Evolutionary conservation across 2,888 invertebrate genomes (phyloP).

Genomic region (Drosophila ustulata): DNA sequence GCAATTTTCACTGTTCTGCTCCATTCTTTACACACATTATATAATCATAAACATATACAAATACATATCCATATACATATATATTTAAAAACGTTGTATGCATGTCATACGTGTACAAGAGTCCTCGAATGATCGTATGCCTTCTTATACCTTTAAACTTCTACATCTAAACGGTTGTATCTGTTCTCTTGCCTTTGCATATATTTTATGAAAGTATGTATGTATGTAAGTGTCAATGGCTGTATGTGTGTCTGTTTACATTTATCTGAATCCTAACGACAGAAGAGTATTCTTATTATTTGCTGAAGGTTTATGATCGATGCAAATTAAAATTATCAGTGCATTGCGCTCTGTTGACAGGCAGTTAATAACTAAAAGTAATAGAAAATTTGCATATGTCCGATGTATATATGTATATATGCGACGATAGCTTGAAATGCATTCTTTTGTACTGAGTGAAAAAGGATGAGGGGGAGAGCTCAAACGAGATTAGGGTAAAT

Average conservation of each 20-base stretch:
- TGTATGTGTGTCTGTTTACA: slow-evolving; percentile 14
- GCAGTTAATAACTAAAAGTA: slow-evolving; percentile 66
- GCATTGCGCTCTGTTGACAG: slow-evolving; percentile 80
- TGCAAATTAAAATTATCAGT: slow-evolving; percentile 81
- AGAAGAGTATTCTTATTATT: slow-evolving; percentile 15
- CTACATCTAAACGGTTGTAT: slow-evolving; percentile 16
- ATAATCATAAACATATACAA: slow-evolving; percentile 45
- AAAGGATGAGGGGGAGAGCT: background rate
- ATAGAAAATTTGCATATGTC: slow-evolving; percentile 18
- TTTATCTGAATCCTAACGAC: slow-evolving; percentile 39
- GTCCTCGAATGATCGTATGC: background rate
- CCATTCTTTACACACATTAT: slow-evolving; percentile 27
- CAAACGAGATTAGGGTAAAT: slow-evolving; percentile 29
- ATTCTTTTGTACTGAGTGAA: slow-evolving; percentile 31
- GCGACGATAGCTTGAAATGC: slow-evolving; percentile 68
- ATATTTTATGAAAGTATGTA: slow-evolving; percentile 32
- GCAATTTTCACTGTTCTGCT: slow-evolving; percentile 61
- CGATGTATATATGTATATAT: slow-evolving; percentile 21
- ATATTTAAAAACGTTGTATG: slow-evolving; percentile 58
- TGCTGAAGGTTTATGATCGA: slow-evolving; percentile 38
- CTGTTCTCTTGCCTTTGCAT: slow-evolving; percentile 39
- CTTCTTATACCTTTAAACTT: slow-evolving; percentile 20
- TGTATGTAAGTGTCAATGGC: slow-evolving; percentile 5
- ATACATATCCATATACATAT: slow-evolving; percentile 36
- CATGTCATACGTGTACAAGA: slow-evolving; percentile 14